Evolutionary conservation across 2,888 invertebrate genomes (phyloP).

Genomic region (Amiota communis): DNA sequence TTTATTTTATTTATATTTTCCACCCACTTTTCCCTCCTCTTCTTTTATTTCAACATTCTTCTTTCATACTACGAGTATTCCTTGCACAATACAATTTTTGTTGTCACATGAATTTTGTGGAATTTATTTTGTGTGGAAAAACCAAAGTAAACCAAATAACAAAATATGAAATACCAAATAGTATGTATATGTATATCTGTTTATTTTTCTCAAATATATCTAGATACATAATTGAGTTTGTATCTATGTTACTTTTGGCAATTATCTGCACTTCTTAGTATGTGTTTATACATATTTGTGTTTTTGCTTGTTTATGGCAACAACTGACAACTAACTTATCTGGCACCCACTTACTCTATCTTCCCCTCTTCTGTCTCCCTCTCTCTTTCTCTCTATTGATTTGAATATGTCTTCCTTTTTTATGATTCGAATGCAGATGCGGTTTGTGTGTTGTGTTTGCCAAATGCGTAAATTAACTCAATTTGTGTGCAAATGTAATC

Average conservation of each 20-base stretch:
- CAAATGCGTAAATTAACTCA: conserved; percentile 23
- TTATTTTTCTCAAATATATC: neutral
- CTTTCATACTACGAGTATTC: too few species aligned
- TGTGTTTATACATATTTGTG: neutral
- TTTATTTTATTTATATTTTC: too few species aligned
- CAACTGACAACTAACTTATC: neutral
- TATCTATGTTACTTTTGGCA: conserved; percentile 1
- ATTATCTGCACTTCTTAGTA: neutral
- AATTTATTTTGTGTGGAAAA: neutral
- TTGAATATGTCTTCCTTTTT: too few species aligned
- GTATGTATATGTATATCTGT: too few species aligned
- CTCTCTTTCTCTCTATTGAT: too few species aligned
- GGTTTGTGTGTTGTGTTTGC: neutral
- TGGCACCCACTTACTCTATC: too few species aligned
- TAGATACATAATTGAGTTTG: conserved; percentile 2
- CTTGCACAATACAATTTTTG: too few species aligned
- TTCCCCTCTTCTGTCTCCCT: too few species aligned
- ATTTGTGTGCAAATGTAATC: conserved; percentile 10
- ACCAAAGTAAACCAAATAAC: neutral
- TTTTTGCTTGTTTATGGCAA: neutral
- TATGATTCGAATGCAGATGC: neutral
- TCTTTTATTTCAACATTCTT: too few species aligned
- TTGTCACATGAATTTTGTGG: too few species aligned
- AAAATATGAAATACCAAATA: neutral
- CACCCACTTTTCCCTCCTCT: too few species aligned